Conservation (phyloP, 2,113 vertebrate genomes). For the Erythrocebus patas region DNA sequence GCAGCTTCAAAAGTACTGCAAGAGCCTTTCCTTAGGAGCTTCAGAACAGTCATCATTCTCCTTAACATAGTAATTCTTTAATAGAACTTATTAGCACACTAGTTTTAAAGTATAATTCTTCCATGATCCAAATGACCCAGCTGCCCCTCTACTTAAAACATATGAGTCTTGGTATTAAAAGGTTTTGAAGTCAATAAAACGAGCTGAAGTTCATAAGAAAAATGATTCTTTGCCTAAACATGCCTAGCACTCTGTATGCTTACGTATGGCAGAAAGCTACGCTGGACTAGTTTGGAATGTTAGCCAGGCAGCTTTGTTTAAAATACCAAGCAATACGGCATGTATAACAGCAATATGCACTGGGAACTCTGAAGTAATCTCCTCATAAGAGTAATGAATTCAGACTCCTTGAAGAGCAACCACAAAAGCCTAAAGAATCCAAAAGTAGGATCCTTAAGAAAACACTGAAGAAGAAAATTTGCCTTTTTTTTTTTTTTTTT, state of each 20-base stretch:
- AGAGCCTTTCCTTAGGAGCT: not conserved
- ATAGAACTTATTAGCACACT: not conserved
- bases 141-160: slow-evolving; percentile 5
- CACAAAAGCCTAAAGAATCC: not conserved
- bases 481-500: not conserved
- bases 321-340: not conserved
- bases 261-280: slow-evolving; percentile 20
- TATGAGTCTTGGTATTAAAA: slow-evolving; percentile 2
- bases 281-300: not conserved
- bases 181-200: slow-evolving; percentile 25
- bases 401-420: not conserved
- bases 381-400: not conserved
- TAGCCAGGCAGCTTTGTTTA: not conserved
- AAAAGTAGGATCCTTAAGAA: not conserved
- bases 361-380: not conserved
- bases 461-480: not conserved
- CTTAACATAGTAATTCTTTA: slow-evolving; percentile 24
- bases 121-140: not conserved
- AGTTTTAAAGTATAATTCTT: not conserved
- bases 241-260: not conserved
- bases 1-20: not conserved
- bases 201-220: not conserved
- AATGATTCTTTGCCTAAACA: slow-evolving; percentile 26
- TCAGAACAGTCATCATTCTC: not conserved
- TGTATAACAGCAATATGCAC: not conserved